A percentile compares a stretch with the other conserved stretches of the same genome.
Evolutionary conservation across 2,797 vertebrate genomes (phyloP).

Genomic region (Muscicapa comitata): DNA sequence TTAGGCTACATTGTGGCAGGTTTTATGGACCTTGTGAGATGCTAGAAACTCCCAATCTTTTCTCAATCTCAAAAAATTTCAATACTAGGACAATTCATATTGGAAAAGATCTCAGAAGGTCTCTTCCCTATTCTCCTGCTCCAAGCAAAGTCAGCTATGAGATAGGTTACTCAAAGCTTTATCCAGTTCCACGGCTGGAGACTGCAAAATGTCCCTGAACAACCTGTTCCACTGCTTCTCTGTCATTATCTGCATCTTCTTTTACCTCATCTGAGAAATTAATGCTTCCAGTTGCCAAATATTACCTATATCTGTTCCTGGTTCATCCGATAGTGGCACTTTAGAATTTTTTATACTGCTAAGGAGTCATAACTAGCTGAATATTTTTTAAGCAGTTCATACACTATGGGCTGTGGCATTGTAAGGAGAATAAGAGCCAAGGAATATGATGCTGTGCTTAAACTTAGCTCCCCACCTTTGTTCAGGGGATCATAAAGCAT

Average conservation of each 20-base stretch:
- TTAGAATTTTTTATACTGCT: neutral
- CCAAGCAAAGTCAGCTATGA: neutral
- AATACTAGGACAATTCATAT: neutral
- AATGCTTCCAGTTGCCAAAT: neutral
- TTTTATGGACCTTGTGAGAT: neutral
- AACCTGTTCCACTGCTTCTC: constrained; percentile 26
- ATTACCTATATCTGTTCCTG: neutral
- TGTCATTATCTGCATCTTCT: neutral
- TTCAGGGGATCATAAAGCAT: neutral
- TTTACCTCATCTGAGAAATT: constrained; percentile 17
- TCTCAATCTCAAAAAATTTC: neutral
- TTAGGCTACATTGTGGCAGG: neutral
- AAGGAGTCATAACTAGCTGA: neutral
- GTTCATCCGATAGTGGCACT: neutral
- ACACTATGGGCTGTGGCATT: neutral
- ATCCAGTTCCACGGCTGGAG: neutral
- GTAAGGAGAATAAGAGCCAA: neutral
- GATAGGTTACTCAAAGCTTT: neutral
- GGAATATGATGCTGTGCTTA: neutral
- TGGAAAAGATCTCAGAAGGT: neutral
- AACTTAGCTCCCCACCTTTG: neutral
- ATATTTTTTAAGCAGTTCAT: neutral
- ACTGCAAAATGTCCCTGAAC: neutral
- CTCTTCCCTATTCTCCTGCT: neutral
- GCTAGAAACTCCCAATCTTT: neutral